A percentile compares a stretch with the other conserved stretches of the same genome.
Evolutionary conservation across 2,113 vertebrate species (phyloP).

Genomic region (Myrmecobius fasciatus): DNA sequence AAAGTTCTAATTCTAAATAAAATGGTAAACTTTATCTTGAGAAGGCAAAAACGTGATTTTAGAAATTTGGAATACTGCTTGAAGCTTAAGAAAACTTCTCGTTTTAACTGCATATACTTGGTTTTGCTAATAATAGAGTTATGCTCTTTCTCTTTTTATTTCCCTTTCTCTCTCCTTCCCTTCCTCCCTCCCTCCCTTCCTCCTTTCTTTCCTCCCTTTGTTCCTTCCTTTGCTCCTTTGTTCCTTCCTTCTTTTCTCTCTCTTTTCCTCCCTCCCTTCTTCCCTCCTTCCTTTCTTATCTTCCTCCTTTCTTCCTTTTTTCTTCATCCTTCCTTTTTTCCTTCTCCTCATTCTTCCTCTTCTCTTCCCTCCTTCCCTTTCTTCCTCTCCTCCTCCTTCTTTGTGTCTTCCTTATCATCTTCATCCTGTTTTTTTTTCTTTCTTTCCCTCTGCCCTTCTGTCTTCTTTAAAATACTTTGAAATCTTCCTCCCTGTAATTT

Average conservation of each 20-base stretch:
- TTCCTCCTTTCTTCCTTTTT: too few relatives aligned
- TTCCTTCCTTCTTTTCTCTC: too few relatives aligned
- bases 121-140: not conserved
- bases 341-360: too few relatives aligned
- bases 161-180: too few relatives aligned
- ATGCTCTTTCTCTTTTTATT: not conserved
- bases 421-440: not conserved
- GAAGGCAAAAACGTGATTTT: not conserved
- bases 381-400: not conserved
- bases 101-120: not conserved
- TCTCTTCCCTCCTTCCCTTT: not conserved
- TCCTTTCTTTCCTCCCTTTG: accelerated
- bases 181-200: accelerated
- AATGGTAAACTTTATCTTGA: not conserved
- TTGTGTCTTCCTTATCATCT: not conserved
- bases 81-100: not conserved
- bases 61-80: not conserved
- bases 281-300: not conserved
- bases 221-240: too few relatives aligned
- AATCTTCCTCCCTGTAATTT: not conserved
- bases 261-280: not conserved
- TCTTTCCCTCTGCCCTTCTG: not conserved
- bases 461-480: not conserved
- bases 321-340: too few relatives aligned
- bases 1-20: not conserved